Evolutionary conservation across 2,113 vertebrate species (phyloP).

Genomic region (Pterocles burchelli): DNA sequence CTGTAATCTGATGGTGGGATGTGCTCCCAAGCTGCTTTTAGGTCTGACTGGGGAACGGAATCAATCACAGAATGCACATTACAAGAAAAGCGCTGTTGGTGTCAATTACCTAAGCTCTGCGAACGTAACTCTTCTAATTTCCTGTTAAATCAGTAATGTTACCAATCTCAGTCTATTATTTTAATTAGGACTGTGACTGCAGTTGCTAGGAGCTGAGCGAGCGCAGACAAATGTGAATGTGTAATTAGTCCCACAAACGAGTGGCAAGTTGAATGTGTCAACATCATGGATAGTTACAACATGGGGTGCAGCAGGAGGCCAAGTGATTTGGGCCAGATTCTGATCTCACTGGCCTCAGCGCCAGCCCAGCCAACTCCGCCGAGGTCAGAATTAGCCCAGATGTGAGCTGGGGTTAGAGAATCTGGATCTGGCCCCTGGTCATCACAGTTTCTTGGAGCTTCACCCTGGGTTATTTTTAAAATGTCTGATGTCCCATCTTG

Average conservation of each 20-base stretch:
- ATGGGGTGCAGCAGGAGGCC: conserved; percentile 27
- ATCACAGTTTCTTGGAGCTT: not conserved
- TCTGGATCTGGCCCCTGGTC: not conserved
- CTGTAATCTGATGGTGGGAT: conserved; percentile 68
- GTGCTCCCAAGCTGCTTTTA: conserved; percentile 65
- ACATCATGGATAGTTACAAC: conserved; percentile 35
- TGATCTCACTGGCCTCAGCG: not conserved
- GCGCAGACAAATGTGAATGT: conserved; percentile 70
- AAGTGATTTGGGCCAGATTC: conserved; percentile 7
- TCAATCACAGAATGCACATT: conserved; percentile 72
- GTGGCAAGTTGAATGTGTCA: conserved; percentile 69
- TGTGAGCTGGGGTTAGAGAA: not conserved
- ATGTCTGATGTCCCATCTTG: conserved; percentile 8
- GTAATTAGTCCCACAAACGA: conserved; percentile 71
- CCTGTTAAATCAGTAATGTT: conserved; percentile 79
- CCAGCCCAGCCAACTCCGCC: not conserved
- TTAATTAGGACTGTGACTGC: conserved; percentile 76
- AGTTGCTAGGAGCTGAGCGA: conserved; percentile 69
- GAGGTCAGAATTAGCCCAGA: not conserved
- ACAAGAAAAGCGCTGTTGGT: conserved; percentile 73
- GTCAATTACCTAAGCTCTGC: conserved; percentile 76
- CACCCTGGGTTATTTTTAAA: conserved; percentile 30
- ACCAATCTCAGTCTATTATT: conserved; percentile 75
- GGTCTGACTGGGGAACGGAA: conserved; percentile 69
- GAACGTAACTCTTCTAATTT: conserved; percentile 76